Evolutionary conservation across 2,113 vertebrate genomes (phyloP), one percentile per base, ranked within the genome.

Genomic region (Maylandia zebra): DNA sequence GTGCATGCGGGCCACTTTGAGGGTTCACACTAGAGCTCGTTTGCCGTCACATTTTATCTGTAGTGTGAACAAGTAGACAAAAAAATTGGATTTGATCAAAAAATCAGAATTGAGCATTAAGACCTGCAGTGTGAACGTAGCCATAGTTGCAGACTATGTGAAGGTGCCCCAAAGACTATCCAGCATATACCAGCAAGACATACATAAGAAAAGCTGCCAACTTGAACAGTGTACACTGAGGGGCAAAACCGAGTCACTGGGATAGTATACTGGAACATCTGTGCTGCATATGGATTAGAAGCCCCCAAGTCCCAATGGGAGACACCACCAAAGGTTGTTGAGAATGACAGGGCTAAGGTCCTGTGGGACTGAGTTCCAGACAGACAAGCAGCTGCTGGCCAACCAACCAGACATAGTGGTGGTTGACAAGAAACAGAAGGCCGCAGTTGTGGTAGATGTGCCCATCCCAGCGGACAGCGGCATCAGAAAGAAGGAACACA

Each of bases 1-100:
- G 11, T 1, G 7, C 55, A 56, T 56, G 22, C 4, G 0, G 3
- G 22, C 22, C 22, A 0, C 22, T 57, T 57, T 30, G 12, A 57
- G 24, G 3, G 12, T 57, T 57, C 24, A 57, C 24, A 57, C 12
- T 30, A 57, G 0, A 57, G 55, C 24, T 0, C 0, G 55, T 57
- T 57, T 57, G 24, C 24, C 0, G 0, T 16, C 24, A 16, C 55
- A 57, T 14, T 57, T 57, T 30, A 57, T 57, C 2, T 30, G 24
- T 57, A 30, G 13, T 30, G 24, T 57, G 56, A 30, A 30, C 24
- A 9, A 57, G 24, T 3, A 57, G 56, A 57, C 24, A 30, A 57
- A 30, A 30, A 30, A 57, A 57, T 30, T 4, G 5, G 24, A 57
- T 30, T 30, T 30, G 13, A 30, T 57, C 24, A 57, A 57, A 57